A percentile compares a stretch with the other conserved stretches of the same genome.
phyloP scores from a whole-genome alignment of 2,797 vertebrate genomes.

The Garrulus glandarius region DNA sequence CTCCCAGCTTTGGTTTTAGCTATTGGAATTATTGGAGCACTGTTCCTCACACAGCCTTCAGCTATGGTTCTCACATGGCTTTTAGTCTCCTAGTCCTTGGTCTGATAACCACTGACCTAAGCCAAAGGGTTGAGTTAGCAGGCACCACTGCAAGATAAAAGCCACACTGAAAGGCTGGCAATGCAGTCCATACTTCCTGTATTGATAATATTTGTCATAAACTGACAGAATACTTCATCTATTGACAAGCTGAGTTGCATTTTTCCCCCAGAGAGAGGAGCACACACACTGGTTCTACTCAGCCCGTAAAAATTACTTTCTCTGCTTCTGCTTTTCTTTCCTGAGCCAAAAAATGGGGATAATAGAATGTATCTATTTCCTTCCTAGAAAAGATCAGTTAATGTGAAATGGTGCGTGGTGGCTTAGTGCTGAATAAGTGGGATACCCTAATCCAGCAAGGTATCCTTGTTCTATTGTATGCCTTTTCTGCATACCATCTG shows the following conservation, averaged over 20 bases:
- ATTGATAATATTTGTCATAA: background rate
- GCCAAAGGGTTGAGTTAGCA: background rate
- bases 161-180: background rate
- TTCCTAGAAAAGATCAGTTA: constrained; percentile 43
- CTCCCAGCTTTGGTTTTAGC: background rate
- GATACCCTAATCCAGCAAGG: constrained; percentile 58
- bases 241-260: background rate
- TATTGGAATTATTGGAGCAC: background rate
- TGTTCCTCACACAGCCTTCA: background rate
- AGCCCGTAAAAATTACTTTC: background rate
- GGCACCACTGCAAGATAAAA: background rate
- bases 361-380: constrained; percentile 55
- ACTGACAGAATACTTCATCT: constrained; percentile 1
- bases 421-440: constrained; percentile 51
- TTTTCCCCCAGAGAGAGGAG: background rate
- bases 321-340: background rate
- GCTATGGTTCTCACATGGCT: background rate
- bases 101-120: background rate
- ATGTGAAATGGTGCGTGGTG: constrained; percentile 52
- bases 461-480: constrained; percentile 52
- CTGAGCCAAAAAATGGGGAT: background rate
- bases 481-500: constrained; percentile 62
- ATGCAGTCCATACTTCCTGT: background rate
- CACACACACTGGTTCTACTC: background rate
- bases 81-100: background rate